These are phyloP conservation scores for Isotomurus palustris DNA, from an alignment of 2,888 invertebrate genomes.

Conservation along the genomic window DNA sequence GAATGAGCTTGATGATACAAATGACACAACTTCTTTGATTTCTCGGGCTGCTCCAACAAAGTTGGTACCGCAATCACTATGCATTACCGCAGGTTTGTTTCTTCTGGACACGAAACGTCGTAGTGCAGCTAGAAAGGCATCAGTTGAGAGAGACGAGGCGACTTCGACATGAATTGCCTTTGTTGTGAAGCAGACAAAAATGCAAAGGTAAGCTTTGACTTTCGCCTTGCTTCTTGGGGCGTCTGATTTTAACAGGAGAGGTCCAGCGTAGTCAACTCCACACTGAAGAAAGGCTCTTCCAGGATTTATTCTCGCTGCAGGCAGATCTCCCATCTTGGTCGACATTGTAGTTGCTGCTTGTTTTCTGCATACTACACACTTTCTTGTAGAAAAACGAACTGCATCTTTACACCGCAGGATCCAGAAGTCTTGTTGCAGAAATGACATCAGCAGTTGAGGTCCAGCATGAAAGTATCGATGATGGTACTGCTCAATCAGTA, in stretches of 20 bases:
- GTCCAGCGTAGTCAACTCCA: constrained; percentile 31
- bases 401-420: constrained; percentile 15
- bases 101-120: constrained; percentile 47
- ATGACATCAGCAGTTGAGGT: constrained; percentile 11
- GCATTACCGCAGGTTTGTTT: constrained; percentile 45
- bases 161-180: constrained; percentile 45
- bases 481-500: constrained; percentile 27
- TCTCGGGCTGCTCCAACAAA: constrained; percentile 33
- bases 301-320: constrained; percentile 36
- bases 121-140: constrained; percentile 48
- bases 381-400: constrained; percentile 8
- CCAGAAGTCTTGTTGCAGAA: constrained; percentile 22
- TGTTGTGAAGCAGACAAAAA: constrained; percentile 17
- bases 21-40: constrained; percentile 21
- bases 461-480: constrained; percentile 26
- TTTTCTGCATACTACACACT: constrained; percentile 34
- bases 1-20: not conserved
- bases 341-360: constrained; percentile 9
- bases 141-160: constrained; percentile 46
- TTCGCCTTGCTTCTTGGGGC: not conserved
- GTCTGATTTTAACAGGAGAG: not conserved
- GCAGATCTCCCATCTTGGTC: constrained; percentile 47
- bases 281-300: constrained; percentile 43
- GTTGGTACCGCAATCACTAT: constrained; percentile 48
- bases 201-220: constrained; percentile 1